A percentile compares a stretch with the other conserved stretches of the same genome.
Conservation (phyloP, 2,797 vertebrate genomes). For the Sus cebifrons region DNA sequence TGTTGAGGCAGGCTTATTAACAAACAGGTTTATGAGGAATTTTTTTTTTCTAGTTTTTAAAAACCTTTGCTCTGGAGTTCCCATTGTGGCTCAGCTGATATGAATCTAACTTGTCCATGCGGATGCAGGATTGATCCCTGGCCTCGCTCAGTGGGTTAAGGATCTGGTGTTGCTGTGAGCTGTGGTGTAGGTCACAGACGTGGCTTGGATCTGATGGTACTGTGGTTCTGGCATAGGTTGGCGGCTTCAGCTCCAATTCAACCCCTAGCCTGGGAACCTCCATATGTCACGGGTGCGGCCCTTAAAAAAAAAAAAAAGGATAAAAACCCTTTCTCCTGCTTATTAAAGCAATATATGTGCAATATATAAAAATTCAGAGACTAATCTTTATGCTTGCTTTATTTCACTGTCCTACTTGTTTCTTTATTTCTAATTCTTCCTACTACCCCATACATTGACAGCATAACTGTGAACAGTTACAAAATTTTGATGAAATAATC, state of each 20-base stretch:
- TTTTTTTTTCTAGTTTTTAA: neutral
- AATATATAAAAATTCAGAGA: neutral
- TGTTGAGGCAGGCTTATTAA: neutral
- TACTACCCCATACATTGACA: neutral
- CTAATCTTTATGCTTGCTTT: neutral
- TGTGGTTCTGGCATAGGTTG: too few relatives aligned
- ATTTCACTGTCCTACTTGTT: neutral
- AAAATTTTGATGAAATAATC: slow-evolving; percentile 36
- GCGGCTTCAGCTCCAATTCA: too few relatives aligned
- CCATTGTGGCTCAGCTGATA: too few relatives aligned
- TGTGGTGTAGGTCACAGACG: too few relatives aligned
- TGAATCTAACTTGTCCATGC: too few relatives aligned
- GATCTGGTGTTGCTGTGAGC: too few relatives aligned
- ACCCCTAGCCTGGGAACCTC: too few relatives aligned
- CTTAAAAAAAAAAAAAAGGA: too few relatives aligned
- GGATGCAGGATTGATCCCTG: too few relatives aligned
- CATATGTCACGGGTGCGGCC: too few relatives aligned
- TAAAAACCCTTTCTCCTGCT: neutral
- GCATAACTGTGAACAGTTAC: neutral
- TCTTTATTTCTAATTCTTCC: neutral
- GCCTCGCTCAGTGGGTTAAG: too few relatives aligned
- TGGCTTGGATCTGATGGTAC: too few relatives aligned
- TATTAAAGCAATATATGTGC: neutral
- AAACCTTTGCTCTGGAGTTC: neutral
- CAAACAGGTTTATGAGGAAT: slow-evolving; percentile 8